Conservation (phyloP, 2,888 invertebrate genomes). For the Arctia plantaginis region DNA sequence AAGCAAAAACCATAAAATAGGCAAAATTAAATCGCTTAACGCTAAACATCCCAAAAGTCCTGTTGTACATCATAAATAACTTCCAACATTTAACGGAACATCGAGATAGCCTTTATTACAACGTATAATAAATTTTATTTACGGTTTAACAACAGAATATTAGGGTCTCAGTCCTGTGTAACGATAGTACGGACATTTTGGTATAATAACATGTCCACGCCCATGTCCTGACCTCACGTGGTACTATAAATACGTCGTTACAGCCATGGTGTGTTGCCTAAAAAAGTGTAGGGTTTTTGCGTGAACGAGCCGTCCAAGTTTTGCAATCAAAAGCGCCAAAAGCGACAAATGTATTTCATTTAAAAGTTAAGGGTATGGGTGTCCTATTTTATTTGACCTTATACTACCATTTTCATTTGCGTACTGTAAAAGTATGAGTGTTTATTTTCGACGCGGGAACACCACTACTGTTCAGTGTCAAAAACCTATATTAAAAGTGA, state of each 20-base stretch:
- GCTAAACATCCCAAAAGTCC: conserved; percentile 38
- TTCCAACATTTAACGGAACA: conserved; percentile 30
- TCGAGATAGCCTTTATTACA: conserved; percentile 44
- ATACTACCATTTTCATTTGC: neutral
- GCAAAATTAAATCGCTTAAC: conserved; percentile 31
- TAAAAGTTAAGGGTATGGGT: conserved; percentile 12
- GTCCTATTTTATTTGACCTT: neutral
- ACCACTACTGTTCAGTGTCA: no score
- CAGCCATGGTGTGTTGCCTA: conserved; percentile 60
- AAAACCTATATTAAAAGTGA: no score
- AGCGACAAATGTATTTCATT: conserved; percentile 54
- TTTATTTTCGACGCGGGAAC: no score
- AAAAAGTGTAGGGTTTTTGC: conserved; percentile 70
- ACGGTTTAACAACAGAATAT: conserved; percentile 51
- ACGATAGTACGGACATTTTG: conserved; percentile 61
- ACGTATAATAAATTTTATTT: conserved; percentile 57
- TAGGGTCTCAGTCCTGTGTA: conserved; percentile 49
- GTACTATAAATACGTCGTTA: conserved; percentile 77
- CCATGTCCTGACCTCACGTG: conserved; percentile 64
- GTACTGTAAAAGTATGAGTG: neutral
- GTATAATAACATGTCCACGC: conserved; percentile 63
- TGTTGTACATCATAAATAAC: conserved; percentile 45
- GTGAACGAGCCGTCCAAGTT: conserved; percentile 69
- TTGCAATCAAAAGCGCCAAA: conserved; percentile 74
- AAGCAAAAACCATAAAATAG: conserved; percentile 26